Base-by-base conservation (phyloP, 2,113 vertebrate species). In the Amphilophus citrinellus region DNA sequence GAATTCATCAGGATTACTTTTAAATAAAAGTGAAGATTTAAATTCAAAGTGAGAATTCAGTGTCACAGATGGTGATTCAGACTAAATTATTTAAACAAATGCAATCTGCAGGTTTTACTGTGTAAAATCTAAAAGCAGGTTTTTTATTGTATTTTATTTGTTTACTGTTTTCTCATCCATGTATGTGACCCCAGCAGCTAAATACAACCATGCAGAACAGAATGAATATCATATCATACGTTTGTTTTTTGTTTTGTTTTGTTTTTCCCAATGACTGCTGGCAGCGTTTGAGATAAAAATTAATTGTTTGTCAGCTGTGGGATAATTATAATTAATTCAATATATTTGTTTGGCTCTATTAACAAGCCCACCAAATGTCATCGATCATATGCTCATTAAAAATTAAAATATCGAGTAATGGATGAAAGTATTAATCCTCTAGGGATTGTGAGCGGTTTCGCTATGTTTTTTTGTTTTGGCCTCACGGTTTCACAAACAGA, bases 281-380 rank as follows among this genome's bases (percentile, higher is more conserved):
- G 66, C 44, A 50, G 66, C 30, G 3, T 7, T 50, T 1, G 44
- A 7, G 65, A 71, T 71, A 5, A 18, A 7, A 27, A 66, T 0
- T 1, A 30, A 50, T 53, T 53, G 24, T 20, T 71, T 20, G 44
- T 53, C 24, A 71, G 44, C 44, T 20, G 15, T 71, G 66, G 44
- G 44, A 71, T 71, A 44, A 20, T 71, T 32, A 13, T 32, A 71
- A 53, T 71, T 32, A 20, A 71, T 71, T 71, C 44, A 20, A 0
- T 53, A 53, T 32, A 76, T 76, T n/a, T 73, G 47, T 35, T 53
- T 73, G 68, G 47, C 13, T 73, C 18, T 9, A 73, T 71, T 73
- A 73, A 73, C 47, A 73, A 56, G 32, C 47, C 2, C 47, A 35
- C 44, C 44, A 53, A 71, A 71, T 73, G 47, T 35, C 18, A 50